Base-by-base conservation (phyloP, 2,113 vertebrate genomes). In the Hippolais icterina region DNA sequence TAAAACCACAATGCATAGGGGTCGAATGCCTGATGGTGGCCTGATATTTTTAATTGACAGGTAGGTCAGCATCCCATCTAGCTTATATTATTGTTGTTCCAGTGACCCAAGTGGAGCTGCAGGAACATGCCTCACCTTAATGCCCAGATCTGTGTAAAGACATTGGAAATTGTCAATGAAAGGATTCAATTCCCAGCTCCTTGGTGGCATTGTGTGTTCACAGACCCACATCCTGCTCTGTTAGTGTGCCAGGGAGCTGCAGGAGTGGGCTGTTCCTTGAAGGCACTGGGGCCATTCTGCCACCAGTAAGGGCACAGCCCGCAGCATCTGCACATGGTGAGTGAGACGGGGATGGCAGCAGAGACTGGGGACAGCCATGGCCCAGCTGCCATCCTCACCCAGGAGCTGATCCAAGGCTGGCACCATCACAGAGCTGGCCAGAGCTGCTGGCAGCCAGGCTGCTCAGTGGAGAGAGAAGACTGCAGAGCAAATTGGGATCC, bases 161-260 rank as follows among this genome's bases (percentile, higher is more conserved):
- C 1, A 2, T 3, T 35, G 78, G 65, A 88, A 82, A 44, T 52
- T 37, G 60, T 52, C 61, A n/a, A 1, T 16, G 21, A 60, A 46
- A 64, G 18, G 27, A 47, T 37, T 39, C 11, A 10, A 1, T 2
- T 2, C 2, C 44, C 49, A 31, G 15, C 24, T 78, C 17, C 50
- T 82, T 2, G 5, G 22, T 41, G 50, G 39, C n/a, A 70, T 0
- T 3, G 35, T 21, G 33, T 60, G 61, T 33, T 47, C 39, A 11
- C 17, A 23, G 78, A 21, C 28, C 22, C 4, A 19, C 29, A 5
- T 8, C 10, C 23, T 28, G 24, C 42, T n/a, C 42, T 8, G 11
- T 0, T 0, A 0, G 17, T 27, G 39, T n/a, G n/a, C 52, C 66
- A 35, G 31, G 41, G 50, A 78, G 33, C 33, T 1, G 1, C 1